Percentiles rank a stretch among this genome's conserved stretches.
Conservation (phyloP, 1,140 invertebrate species). For the Drosophila athabasca region DNA sequence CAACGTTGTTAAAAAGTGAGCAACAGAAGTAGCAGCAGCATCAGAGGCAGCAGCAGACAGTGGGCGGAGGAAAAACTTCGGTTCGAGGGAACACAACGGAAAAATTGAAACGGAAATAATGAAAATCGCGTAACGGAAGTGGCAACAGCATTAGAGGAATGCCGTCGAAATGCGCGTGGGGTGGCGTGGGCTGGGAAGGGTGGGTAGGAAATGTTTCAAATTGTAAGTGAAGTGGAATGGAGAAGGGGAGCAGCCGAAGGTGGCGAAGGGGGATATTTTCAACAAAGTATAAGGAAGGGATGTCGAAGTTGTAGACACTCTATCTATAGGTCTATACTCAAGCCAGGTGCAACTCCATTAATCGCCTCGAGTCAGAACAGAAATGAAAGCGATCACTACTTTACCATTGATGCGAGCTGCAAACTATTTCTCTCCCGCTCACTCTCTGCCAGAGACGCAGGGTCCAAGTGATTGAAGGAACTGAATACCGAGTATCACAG, state of each 20-base stretch:
- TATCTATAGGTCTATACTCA: too few relatives aligned
- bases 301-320: too few relatives aligned
- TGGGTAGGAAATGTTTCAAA: constrained; percentile 36
- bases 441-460: too few relatives aligned
- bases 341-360: too few relatives aligned
- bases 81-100: constrained; percentile 71
- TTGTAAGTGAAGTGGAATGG: constrained; percentile 52
- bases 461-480: too few relatives aligned
- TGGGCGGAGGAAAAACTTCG: constrained; percentile 11
- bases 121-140: constrained; percentile 82
- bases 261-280: not conserved
- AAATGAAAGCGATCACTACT: too few relatives aligned
- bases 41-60: constrained; percentile 20
- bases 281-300: too few relatives aligned
- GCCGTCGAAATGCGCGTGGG: not conserved
- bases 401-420: too few relatives aligned
- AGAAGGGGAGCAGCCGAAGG: too few relatives aligned
- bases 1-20: constrained; percentile 75
- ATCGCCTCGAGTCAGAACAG: too few relatives aligned
- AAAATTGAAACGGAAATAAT: constrained; percentile 82
- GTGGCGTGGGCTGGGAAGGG: not conserved
- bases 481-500: too few relatives aligned
- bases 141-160: constrained; percentile 69
- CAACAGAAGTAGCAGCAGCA: constrained; percentile 35
- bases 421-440: too few relatives aligned